Conservation (phyloP, 2,888 invertebrate genomes). For the Meloe dianella region DNA sequence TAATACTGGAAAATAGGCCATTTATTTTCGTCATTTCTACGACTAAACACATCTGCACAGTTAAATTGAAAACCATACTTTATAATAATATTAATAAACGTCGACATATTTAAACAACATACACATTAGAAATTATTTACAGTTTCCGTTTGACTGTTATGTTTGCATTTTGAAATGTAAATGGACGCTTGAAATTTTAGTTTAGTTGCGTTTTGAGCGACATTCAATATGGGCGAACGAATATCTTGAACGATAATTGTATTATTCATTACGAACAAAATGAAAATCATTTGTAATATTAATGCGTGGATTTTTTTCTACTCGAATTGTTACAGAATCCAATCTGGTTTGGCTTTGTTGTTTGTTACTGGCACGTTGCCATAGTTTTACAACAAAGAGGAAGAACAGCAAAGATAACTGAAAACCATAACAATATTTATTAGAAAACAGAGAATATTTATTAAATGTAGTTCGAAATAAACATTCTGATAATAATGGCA, state of each 20-base stretch:
- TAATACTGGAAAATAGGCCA: constrained; percentile 1
- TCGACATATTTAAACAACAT: background rate
- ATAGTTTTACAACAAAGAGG: background rate
- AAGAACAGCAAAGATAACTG: background rate
- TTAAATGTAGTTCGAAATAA: no score
- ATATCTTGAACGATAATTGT: background rate
- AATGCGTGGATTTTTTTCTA: background rate
- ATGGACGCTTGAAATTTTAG: background rate
- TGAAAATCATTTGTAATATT: background rate
- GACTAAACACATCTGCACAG: background rate
- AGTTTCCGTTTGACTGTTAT: background rate
- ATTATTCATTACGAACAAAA: background rate
- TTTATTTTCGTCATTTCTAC: background rate
- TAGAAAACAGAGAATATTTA: background rate
- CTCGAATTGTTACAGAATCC: background rate
- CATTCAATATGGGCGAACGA: background rate
- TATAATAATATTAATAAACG: background rate
- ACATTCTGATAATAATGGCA: background rate
- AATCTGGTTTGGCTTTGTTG: background rate
- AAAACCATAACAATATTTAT: background rate
- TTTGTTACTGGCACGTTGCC: no score
- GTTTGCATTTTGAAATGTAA: background rate
- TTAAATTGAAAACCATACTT: background rate
- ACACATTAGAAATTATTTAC: background rate
- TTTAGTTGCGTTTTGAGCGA: background rate